phyloP scores from a whole-genome alignment of 2,113 vertebrate species.

The Dolichotis patagonum region DNA sequence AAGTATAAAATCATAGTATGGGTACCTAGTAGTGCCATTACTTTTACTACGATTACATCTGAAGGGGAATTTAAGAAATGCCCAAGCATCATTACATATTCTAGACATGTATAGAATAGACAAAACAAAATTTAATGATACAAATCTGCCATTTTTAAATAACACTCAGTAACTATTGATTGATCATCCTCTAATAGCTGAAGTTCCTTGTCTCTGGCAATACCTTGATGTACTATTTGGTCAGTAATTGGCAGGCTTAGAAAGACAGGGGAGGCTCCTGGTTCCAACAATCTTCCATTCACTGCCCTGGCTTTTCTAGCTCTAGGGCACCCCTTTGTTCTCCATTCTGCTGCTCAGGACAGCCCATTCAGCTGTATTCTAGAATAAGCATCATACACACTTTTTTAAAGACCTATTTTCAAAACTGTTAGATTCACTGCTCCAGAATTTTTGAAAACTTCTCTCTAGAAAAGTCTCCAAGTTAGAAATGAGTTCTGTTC shows the following conservation, averaged over 20 bases:
- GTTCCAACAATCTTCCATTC: not conserved
- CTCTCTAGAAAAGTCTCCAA: not conserved
- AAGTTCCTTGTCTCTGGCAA: not conserved
- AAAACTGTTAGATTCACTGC: not conserved
- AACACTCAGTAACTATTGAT: slow-evolving; percentile 10
- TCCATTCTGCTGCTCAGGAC: not conserved
- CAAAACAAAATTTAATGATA: slow-evolving; percentile 24
- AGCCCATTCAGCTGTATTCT: not conserved
- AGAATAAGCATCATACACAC: not conserved
- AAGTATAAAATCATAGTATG: not conserved
- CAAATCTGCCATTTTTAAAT: not conserved
- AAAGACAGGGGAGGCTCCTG: not conserved
- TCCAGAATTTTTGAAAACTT: slow-evolving; percentile 31
- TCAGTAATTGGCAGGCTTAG: slow-evolving; percentile 47
- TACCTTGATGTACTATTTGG: slow-evolving; percentile 31
- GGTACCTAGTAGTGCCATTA: not conserved
- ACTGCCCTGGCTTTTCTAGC: not conserved
- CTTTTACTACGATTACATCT: slow-evolving; percentile 51
- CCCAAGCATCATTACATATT: not conserved
- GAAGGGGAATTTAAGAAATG: slow-evolving; percentile 26
- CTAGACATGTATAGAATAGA: not conserved
- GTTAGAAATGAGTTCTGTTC: not conserved
- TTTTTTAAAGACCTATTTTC: slow-evolving; percentile 51
- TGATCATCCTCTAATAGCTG: not conserved
- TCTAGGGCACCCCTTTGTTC: not conserved